Conservation (phyloP, 2,888 invertebrate genomes). For the Pecten maximus region DNA sequence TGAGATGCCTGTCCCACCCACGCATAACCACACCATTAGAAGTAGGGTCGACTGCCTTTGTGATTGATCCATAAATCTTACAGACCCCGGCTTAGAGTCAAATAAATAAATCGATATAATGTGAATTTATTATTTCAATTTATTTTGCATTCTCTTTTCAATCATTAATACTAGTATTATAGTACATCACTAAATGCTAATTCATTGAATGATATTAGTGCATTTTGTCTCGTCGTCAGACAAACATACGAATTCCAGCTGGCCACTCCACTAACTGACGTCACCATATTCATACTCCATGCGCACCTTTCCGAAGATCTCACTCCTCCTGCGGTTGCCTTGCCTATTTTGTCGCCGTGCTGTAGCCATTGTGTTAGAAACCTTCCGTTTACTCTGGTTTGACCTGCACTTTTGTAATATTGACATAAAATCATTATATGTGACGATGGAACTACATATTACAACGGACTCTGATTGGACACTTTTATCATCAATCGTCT, state of each 20-base stretch:
- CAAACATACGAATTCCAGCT: neutral
- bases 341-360: neutral
- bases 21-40: neutral
- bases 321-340: neutral
- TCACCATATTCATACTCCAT: neutral
- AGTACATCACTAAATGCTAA: neutral
- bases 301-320: neutral
- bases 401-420: neutral
- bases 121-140: neutral
- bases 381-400: neutral
- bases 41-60: neutral
- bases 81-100: neutral
- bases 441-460: neutral
- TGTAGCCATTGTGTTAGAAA: neutral
- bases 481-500: neutral
- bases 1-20: neutral
- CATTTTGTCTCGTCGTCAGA: neutral
- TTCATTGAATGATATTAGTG: neutral
- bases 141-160: neutral
- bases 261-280: neutral
- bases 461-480: neutral
- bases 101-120: neutral
- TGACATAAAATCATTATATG: conserved; percentile 29
- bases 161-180: neutral
- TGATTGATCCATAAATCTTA: neutral